phyloP scores from a whole-genome alignment of 1,140 invertebrate genomes.

The Zaprionus capensis region DNA sequence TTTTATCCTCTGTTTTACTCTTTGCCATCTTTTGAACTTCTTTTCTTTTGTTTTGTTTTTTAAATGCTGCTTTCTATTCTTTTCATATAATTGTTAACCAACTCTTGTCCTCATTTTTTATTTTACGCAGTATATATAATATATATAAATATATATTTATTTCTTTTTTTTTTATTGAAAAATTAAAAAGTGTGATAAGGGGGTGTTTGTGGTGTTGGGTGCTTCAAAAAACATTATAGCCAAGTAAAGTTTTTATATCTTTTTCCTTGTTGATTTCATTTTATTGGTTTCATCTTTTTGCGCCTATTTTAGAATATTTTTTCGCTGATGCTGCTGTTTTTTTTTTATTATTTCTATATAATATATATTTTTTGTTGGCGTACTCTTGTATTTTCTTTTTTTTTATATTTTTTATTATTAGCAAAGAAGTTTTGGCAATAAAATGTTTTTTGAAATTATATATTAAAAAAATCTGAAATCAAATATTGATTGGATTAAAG shows the following conservation, averaged over 20 bases:
- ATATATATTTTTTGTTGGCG: slow-evolving; percentile 66
- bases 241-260: slow-evolving; percentile 58
- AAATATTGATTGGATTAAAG: slow-evolving; percentile 83
- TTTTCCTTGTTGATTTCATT: slow-evolving; percentile 69
- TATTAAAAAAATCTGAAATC: slow-evolving; percentile 84
- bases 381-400: slow-evolving; percentile 60
- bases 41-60: slow-evolving; percentile 54
- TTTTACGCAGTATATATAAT: slow-evolving; percentile 50
- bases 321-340: slow-evolving; percentile 57
- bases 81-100: slow-evolving; percentile 57
- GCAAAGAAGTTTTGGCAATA: slow-evolving; percentile 81
- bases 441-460: slow-evolving; percentile 84
- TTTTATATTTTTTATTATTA: slow-evolving; percentile 57
- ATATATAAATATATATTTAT: slow-evolving; percentile 35
- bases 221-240: slow-evolving; percentile 84
- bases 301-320: slow-evolving; percentile 55
- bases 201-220: slow-evolving; percentile 80
- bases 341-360: slow-evolving; percentile 55
- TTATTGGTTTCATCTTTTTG: slow-evolving; percentile 63
- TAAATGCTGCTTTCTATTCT: slow-evolving; percentile 51
- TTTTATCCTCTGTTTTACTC: slow-evolving; percentile 56
- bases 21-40: slow-evolving; percentile 67
- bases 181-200: slow-evolving; percentile 80
- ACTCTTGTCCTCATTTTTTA: slow-evolving; percentile 44
- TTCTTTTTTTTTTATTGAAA: slow-evolving; percentile 57